Evolutionary conservation across 2,888 invertebrate species (phyloP).

Genomic region (Netelia inedita): DNA sequence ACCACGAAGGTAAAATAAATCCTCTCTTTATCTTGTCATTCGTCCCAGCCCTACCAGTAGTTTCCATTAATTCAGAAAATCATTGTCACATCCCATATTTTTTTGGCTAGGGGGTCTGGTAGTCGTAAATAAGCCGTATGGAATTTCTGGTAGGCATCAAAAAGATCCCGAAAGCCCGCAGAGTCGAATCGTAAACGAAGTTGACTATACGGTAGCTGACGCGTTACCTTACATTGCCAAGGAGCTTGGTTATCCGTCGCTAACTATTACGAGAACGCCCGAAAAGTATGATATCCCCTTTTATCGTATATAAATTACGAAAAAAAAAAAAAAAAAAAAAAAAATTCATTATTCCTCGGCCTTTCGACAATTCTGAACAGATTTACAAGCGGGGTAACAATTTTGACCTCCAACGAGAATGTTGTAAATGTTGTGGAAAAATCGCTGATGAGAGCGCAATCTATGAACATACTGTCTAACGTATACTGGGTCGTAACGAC

Average conservation of each 20-base stretch:
- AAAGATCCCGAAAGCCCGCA: too few relatives aligned
- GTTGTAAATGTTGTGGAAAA: slow-evolving; percentile 60
- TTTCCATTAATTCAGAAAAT: background rate
- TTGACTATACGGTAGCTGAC: slow-evolving; percentile 72
- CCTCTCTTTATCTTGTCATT: background rate
- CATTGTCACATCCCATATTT: background rate
- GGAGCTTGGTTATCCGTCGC: slow-evolving; percentile 68
- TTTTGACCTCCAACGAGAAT: slow-evolving; percentile 68
- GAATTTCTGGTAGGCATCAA: slow-evolving; percentile 72
- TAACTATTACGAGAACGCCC: slow-evolving; percentile 69
- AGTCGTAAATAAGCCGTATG: slow-evolving; percentile 81
- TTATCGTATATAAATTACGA: background rate
- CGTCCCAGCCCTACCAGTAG: background rate
- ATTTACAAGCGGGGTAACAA: slow-evolving; percentile 73
- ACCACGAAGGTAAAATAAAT: slow-evolving; percentile 72
- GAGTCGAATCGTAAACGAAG: slow-evolving; percentile 63
- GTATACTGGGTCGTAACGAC: slow-evolving; percentile 75
- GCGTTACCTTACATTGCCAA: slow-evolving; percentile 72
- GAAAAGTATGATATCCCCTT: slow-evolving; percentile 72
- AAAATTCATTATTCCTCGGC: background rate
- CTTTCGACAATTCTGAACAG: slow-evolving; percentile 60
- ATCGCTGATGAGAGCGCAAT: slow-evolving; percentile 55
- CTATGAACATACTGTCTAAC: slow-evolving; percentile 47
- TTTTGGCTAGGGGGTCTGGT: slow-evolving; percentile 78
- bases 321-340: background rate